Conservation (phyloP, 2,113 vertebrate species). For the Corvus moneduloides region DNA sequence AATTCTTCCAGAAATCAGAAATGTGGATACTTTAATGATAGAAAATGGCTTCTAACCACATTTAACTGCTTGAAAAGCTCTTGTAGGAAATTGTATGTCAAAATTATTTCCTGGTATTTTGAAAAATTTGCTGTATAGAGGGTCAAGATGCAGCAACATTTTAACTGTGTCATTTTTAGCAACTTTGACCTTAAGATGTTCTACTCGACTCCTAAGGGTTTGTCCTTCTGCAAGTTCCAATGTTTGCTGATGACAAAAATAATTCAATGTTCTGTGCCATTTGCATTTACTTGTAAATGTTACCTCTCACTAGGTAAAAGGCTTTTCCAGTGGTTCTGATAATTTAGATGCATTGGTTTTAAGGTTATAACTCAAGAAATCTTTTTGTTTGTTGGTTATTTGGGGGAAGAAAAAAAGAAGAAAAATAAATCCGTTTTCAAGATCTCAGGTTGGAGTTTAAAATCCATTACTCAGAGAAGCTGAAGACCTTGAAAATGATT, state of each 20-base stretch:
- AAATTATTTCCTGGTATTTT: background rate
- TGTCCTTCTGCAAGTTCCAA: background rate
- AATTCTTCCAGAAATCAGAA: background rate
- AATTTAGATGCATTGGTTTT: background rate
- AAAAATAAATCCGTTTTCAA: background rate
- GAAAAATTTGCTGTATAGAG: background rate
- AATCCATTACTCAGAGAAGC: background rate
- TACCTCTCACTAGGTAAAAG: background rate
- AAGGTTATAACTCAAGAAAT: background rate
- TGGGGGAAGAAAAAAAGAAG: background rate
- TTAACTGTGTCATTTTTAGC: background rate
- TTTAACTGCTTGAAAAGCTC: constrained; percentile 7
- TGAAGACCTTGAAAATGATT: background rate
- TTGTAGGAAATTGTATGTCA: background rate
- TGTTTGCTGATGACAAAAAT: background rate
- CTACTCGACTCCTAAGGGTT: background rate
- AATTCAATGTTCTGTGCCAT: background rate
- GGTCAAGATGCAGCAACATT: background rate
- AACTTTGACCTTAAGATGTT: background rate
- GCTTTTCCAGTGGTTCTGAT: background rate
- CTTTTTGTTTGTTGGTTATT: background rate
- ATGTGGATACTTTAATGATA: background rate
- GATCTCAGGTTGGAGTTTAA: background rate
- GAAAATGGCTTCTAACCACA: background rate
- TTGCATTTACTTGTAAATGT: background rate